These are phyloP conservation scores for Eidolon helvum DNA, from an alignment of 2,113 vertebrate species.

Conservation along the genomic window DNA sequence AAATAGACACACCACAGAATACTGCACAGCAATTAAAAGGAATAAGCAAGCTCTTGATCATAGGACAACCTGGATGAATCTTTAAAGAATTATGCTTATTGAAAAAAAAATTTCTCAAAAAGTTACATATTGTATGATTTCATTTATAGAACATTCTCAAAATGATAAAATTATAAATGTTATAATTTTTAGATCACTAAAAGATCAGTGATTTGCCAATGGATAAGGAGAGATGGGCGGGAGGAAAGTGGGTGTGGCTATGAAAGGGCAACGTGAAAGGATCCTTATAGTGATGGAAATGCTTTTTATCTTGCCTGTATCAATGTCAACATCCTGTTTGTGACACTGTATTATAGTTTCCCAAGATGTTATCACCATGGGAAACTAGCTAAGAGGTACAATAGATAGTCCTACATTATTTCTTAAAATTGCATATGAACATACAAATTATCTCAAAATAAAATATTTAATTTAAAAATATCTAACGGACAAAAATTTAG, in stretches of 20 bases:
- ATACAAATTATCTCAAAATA: conserved; percentile 12
- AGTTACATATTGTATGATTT: neutral
- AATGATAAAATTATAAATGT: neutral
- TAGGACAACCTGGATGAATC: neutral
- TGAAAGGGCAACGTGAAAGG: neutral
- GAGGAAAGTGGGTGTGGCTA: neutral
- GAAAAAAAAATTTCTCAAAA: neutral
- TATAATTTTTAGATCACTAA: no score
- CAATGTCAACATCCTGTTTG: neutral
- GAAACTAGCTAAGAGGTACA: neutral
- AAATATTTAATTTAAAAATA: neutral
- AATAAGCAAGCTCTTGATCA: neutral
- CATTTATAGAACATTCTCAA: neutral
- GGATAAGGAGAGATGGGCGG: accelerated
- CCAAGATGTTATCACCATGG: neutral
- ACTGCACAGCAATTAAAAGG: neutral
- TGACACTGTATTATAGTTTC: neutral
- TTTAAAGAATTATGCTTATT: neutral
- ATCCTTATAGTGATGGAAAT: neutral
- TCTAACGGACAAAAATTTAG: neutral
- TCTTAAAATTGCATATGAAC: neutral
- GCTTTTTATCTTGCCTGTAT: neutral
- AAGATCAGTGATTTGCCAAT: neutral
- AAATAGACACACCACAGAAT: neutral
- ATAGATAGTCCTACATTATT: neutral